These are phyloP conservation scores for Camponotus vicinus DNA, from an alignment of 1,140 invertebrate species.

Conservation along the genomic window DNA sequence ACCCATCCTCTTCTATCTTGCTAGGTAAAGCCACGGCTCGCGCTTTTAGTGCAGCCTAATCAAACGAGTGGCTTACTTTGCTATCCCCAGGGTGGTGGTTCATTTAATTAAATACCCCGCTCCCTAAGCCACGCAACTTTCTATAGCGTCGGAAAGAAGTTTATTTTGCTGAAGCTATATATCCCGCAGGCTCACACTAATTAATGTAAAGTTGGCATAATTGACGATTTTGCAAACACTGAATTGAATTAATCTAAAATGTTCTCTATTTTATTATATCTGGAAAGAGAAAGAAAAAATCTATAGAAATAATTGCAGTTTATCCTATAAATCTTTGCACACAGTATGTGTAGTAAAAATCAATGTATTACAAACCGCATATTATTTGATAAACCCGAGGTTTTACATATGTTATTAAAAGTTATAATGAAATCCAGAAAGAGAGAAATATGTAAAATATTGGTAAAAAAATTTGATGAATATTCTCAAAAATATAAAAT, in stretches of 20 bases:
- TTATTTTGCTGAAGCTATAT: constrained; percentile 45
- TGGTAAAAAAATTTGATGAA: not conserved
- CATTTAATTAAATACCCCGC: constrained; percentile 64
- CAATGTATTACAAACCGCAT: no score
- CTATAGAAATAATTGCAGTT: not conserved
- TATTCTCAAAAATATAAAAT: not conserved
- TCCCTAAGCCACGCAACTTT: constrained; percentile 28
- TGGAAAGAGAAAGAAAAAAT: not conserved
- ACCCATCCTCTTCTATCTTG: not conserved
- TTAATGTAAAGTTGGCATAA: constrained; percentile 40
- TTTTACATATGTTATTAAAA: no score
- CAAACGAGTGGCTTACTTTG: constrained; percentile 60
- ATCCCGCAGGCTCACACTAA: constrained; percentile 39
- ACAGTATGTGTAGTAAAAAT: not conserved
- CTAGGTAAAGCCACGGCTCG: not conserved
- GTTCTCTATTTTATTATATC: constrained; percentile 15
- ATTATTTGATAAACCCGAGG: no score
- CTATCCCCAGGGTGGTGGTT: constrained; percentile 37
- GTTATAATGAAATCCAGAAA: no score
- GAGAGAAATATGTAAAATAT: no score
- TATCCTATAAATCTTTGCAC: not conserved
- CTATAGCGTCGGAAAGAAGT: constrained; percentile 42
- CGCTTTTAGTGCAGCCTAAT: constrained; percentile 46
- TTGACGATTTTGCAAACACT: constrained; percentile 21
- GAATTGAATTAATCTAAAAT: constrained; percentile 7